Base-by-base conservation (phyloP, 2,888 invertebrate species). In the Scaptomyza flava region DNA sequence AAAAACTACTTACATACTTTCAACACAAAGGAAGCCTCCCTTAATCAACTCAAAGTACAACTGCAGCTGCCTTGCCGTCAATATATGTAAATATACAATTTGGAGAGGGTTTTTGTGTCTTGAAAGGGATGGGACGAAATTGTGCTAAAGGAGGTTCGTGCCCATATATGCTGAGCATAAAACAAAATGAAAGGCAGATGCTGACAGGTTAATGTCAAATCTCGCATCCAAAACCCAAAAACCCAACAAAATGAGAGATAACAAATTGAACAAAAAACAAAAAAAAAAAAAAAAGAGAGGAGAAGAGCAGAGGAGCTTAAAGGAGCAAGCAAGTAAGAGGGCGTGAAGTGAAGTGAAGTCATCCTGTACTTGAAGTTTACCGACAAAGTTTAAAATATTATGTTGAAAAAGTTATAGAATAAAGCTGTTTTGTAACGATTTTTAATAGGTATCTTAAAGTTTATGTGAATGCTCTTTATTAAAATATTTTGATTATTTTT, bases 131-230 rank as follows among this genome's bases (percentile, higher is more conserved):
- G 2, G 11, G 6, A 6, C 20, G 34, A 2, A 36, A 17, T 0
- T 38, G 38, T 8, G 14, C 6, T 12, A 11, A 17, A 9, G n/a
- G 8, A 46, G 20, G 30, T 11, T 33, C 59, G 60, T 69, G 69
- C 68, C 62, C 61, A 65, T 67, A 81, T 74, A 79, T 79, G 66
- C 46, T 41, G 59, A 59, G 58, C 66, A 59, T 52, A 61, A 46
- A 75, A 53, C 61, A 38, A 79, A 81, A 79, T 79, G 64, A 72
- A 62, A 48, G 61, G 64, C 69, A 73, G 64, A 68, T 60, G 72
- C 62, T 80, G 85, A 78, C 85, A 82, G 81, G 80, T 85, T 85
- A 85, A 82, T 81, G 82, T 85, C 81, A 81, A 81, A 80, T 85
- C 80, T 4, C 23, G 85, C 31, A 58, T 59, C 77, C 72, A 75